phyloP scores from a whole-genome alignment of 2,888 invertebrate genomes.

The Campoplex capitator region DNA sequence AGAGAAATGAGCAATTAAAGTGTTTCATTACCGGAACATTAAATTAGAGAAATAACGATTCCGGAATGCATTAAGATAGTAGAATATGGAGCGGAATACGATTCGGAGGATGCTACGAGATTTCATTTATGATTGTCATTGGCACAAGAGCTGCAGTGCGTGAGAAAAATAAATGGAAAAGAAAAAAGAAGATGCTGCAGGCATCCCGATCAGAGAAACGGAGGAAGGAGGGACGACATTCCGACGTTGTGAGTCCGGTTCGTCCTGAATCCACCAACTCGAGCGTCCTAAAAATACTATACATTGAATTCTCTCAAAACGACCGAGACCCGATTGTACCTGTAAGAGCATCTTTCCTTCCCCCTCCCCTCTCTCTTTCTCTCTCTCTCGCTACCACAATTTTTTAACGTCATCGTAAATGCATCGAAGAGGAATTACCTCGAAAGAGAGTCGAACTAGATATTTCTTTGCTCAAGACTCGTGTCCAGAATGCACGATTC shows the following conservation, averaged over 20 bases:
- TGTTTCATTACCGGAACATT: slow-evolving; percentile 1
- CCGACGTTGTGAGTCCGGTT: slow-evolving; percentile 76
- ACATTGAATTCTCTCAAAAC: slow-evolving; percentile 58
- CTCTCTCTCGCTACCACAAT: not conserved
- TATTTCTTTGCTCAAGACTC: slow-evolving; percentile 16
- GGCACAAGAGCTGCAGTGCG: not conserved
- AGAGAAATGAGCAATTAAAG: not conserved
- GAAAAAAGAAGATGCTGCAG: slow-evolving; percentile 44
- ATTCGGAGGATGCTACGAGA: slow-evolving; percentile 9
- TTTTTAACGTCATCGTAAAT: slow-evolving; percentile 30
- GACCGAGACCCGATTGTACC: slow-evolving; percentile 36
- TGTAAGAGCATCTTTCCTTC: slow-evolving; percentile 30
- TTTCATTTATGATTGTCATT: slow-evolving; percentile 34
- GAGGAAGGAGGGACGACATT: slow-evolving; percentile 73
- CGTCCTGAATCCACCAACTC: slow-evolving; percentile 66
- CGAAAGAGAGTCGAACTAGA: slow-evolving; percentile 44
- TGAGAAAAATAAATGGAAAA: slow-evolving; percentile 52
- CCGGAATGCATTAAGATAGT: not conserved
- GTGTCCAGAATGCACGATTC: not conserved
- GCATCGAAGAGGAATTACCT: slow-evolving; percentile 46
- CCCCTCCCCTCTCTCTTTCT: slow-evolving; percentile 6
- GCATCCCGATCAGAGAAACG: slow-evolving; percentile 7
- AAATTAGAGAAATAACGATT: not conserved
- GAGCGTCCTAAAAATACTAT: slow-evolving; percentile 74
- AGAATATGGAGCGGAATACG: slow-evolving; percentile 2